A percentile compares a stretch with the other conserved stretches of the same genome.
These are phyloP conservation scores for Phortica magna DNA, from an alignment of 2,888 invertebrate species.

Conservation along the genomic window DNA sequence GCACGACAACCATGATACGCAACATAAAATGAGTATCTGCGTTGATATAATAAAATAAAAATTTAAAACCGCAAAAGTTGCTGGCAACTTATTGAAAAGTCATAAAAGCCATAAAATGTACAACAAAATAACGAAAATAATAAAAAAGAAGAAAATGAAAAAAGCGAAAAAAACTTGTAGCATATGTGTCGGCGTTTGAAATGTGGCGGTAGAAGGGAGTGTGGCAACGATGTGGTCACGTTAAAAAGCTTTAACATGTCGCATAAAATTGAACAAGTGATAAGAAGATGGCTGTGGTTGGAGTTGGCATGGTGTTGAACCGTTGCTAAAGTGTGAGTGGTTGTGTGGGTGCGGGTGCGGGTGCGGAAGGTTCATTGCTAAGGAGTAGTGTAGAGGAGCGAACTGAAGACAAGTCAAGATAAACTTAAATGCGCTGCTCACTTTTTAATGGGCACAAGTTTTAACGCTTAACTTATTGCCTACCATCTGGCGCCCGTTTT, in stretches of 20 bases:
- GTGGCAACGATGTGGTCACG: conserved; percentile 20
- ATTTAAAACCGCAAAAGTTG: conserved; percentile 37
- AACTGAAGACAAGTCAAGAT: neutral
- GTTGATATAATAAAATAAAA: conserved; percentile 7
- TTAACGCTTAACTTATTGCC: neutral
- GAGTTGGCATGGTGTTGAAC: neutral
- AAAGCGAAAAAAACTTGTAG: too few relatives aligned
- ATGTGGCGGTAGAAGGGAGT: neutral
- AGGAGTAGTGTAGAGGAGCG: neutral
- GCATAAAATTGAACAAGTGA: conserved; percentile 21
- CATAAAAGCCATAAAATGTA: conserved; percentile 60
- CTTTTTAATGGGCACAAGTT: neutral
- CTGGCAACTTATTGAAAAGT: conserved; percentile 60
- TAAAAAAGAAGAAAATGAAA: neutral
- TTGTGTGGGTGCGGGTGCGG: too few relatives aligned
- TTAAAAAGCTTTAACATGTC: conserved; percentile 51
- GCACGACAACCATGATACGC: neutral
- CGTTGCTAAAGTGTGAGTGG: too few relatives aligned
- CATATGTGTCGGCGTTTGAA: too few relatives aligned
- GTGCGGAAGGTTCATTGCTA: neutral
- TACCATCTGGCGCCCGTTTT: neutral
- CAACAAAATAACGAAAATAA: conserved; percentile 5
- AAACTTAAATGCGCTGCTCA: neutral
- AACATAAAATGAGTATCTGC: neutral
- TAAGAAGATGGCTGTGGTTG: conserved; percentile 38